A percentile compares a stretch with the other conserved stretches of the same genome.
Conservation (phyloP, 2,113 vertebrate genomes). For the Erythrolamprus reginae region DNA sequence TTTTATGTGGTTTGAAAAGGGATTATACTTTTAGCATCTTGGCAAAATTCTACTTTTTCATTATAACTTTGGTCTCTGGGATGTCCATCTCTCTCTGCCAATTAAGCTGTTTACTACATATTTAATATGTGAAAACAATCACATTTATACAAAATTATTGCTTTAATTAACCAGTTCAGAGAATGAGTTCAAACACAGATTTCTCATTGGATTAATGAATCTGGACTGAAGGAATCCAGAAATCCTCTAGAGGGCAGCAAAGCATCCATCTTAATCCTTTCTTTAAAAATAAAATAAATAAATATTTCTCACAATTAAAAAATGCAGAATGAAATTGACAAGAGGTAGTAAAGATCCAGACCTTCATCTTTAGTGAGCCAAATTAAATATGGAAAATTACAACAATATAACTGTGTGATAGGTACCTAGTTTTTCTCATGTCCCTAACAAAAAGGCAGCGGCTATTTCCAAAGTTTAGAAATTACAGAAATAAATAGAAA, state of each 20-base stretch:
- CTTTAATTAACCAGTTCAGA: neutral
- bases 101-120: neutral
- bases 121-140: slow-evolving; percentile 1
- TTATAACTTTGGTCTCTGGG: neutral
- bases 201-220: neutral
- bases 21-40: neutral
- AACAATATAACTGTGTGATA: neutral
- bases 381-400: neutral
- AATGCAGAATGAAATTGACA: neutral
- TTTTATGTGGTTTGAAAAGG: neutral
- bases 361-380: neutral
- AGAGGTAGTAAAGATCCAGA: neutral
- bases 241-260: neutral
- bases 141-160: neutral
- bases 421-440: neutral
- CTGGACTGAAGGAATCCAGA: neutral
- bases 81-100: neutral
- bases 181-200: neutral
- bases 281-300: neutral
- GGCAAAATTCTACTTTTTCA: slow-evolving; percentile 6
- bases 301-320: neutral
- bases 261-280: neutral
- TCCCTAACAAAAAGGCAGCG: neutral
- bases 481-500: neutral
- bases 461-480: neutral